Conservation (phyloP, 2,797 vertebrate species). For the Anabas testudineus region DNA sequence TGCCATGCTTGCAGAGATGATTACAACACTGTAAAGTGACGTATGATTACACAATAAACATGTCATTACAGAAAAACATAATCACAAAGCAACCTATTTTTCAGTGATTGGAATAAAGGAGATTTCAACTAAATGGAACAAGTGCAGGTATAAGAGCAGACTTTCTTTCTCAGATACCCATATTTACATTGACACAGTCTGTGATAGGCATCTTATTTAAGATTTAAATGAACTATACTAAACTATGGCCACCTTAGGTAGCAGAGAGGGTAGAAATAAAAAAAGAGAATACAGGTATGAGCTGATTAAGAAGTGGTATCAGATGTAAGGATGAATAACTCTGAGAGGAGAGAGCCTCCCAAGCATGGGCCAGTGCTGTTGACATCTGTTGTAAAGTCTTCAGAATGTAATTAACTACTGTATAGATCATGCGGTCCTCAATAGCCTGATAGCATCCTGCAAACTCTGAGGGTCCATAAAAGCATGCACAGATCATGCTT, state of each 20-base stretch:
- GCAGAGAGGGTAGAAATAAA: background rate
- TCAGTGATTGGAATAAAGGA: background rate
- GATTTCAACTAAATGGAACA: background rate
- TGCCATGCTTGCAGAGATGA: slow-evolving; percentile 31
- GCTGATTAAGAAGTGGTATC: background rate
- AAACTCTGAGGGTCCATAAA: slow-evolving; percentile 2
- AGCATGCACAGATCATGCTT: slow-evolving; percentile 6
- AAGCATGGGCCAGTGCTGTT: background rate
- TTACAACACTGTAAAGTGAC: slow-evolving; percentile 23
- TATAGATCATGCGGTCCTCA: no score
- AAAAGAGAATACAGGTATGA: background rate
- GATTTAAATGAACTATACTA: slow-evolving; percentile 1
- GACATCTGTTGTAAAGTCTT: background rate
- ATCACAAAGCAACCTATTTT: background rate
- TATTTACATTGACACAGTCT: background rate
- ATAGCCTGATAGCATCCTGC: background rate
- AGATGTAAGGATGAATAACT: background rate
- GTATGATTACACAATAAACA: background rate
- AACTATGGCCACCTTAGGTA: no score
- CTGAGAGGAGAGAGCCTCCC: background rate
- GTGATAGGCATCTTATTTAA: background rate
- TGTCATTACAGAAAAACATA: slow-evolving; percentile 3
- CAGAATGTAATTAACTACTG: background rate
- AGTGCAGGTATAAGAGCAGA: background rate
- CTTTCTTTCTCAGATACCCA: background rate